These are phyloP conservation scores for Sebastes hubbsi DNA, from an alignment of 2,797 vertebrate species.

Conservation along the genomic window DNA sequence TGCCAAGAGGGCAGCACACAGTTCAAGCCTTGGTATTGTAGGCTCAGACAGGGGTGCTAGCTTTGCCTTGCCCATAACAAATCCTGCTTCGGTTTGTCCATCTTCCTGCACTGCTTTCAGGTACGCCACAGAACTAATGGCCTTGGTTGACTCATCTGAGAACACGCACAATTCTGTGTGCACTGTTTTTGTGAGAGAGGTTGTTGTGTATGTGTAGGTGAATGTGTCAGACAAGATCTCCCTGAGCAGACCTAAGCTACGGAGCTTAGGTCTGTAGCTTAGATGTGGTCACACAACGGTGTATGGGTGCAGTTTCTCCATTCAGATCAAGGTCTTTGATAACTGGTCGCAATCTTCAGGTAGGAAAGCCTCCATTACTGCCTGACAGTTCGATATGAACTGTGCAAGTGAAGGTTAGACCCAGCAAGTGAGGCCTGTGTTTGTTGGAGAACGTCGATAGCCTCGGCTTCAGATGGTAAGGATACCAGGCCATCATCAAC, in stretches of 20 bases:
- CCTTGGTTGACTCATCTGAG: background rate
- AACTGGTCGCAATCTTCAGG: background rate
- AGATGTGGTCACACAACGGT: too few relatives aligned
- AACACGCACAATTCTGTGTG: slow-evolving; percentile 4
- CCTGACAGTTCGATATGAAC: background rate
- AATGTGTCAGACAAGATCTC: background rate
- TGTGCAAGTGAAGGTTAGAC: background rate
- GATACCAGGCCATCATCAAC: background rate
- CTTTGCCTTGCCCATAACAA: slow-evolving; percentile 7
- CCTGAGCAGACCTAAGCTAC: background rate
- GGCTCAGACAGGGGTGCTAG: slow-evolving; percentile 6
- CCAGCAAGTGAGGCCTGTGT: background rate
- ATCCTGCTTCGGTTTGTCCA: background rate
- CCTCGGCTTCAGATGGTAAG: background rate
- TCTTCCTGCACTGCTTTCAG: background rate
- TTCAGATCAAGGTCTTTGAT: background rate
- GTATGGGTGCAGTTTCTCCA: background rate
- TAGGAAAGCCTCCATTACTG: background rate
- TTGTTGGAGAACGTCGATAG: background rate
- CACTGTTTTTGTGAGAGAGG: background rate
- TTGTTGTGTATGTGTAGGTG: background rate
- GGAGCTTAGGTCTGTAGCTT: background rate
- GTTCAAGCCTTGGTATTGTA: slow-evolving; percentile 4
- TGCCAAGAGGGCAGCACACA: background rate
- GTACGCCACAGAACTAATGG: background rate